Conservation (phyloP, 2,888 invertebrate genomes). For the Ornithoptera priamus region DNA sequence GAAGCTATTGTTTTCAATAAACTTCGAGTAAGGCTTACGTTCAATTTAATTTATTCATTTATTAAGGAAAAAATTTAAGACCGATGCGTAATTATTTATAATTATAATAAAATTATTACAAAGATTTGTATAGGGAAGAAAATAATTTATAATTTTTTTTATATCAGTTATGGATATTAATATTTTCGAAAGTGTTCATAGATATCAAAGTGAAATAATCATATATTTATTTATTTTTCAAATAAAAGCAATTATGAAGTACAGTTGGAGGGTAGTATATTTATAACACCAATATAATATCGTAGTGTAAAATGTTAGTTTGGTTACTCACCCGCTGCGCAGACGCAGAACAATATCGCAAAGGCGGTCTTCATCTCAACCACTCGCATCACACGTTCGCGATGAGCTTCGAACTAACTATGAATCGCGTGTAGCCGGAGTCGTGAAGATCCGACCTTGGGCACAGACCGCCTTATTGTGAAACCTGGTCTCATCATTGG, state of each 20-base stretch:
- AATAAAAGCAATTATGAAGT: too few species aligned
- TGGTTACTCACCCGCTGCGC: slow-evolving; percentile 61
- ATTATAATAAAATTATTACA: too few species aligned
- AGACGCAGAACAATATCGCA: slow-evolving; percentile 60
- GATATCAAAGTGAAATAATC: too few species aligned
- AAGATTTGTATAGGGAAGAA: too few species aligned
- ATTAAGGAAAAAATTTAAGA: too few species aligned
- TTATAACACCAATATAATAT: too few species aligned
- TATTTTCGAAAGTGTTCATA: too few species aligned
- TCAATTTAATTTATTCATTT: slow-evolving; percentile 1
- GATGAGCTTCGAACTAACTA: slow-evolving; percentile 53
- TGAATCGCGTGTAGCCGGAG: slow-evolving; percentile 50
- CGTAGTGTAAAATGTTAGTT: background rate
- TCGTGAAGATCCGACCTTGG: slow-evolving; percentile 59
- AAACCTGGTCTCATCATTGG: slow-evolving; percentile 55
- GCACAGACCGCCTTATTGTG: slow-evolving; percentile 57
- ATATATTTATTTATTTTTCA: too few species aligned
- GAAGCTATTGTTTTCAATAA: slow-evolving; percentile 39
- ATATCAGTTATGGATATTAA: too few species aligned
- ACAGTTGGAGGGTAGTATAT: too few species aligned
- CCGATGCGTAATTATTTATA: too few species aligned
- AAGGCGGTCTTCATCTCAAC: slow-evolving; percentile 59
- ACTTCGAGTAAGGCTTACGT: slow-evolving; percentile 34
- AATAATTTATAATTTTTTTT: too few species aligned
- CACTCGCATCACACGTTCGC: slow-evolving; percentile 50